Conservation (phyloP, 2,113 vertebrate species). For the Tyrannus savana region DNA sequence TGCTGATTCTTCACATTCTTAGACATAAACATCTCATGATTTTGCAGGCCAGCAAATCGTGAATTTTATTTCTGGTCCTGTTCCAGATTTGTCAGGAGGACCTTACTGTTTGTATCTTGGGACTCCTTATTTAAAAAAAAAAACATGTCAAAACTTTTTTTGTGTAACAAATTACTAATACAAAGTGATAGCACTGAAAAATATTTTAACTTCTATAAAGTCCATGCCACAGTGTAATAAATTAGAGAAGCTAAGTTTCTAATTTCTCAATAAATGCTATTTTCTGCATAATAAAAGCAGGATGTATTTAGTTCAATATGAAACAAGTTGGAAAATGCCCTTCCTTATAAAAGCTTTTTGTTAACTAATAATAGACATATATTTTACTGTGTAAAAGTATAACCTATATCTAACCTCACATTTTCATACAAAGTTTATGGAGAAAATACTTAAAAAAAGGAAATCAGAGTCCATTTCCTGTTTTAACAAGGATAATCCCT, state of each 20-base stretch:
- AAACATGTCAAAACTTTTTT: neutral
- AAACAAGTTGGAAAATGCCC: neutral
- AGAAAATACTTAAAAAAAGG: slow-evolving; percentile 43
- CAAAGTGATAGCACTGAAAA: neutral
- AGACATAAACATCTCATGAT: neutral
- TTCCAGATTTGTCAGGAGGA: neutral
- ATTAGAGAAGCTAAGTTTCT: neutral
- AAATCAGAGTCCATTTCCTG: slow-evolving; percentile 48
- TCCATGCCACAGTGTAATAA: neutral
- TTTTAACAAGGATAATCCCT: slow-evolving; percentile 55
- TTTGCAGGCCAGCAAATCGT: neutral
- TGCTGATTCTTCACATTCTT: neutral
- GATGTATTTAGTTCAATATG: neutral
- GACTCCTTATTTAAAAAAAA: neutral
- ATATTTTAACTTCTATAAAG: neutral
- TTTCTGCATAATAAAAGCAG: neutral
- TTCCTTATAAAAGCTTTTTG: neutral
- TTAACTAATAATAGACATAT: neutral
- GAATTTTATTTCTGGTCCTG: neutral
- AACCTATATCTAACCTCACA: slow-evolving; percentile 39
- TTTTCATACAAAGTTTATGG: slow-evolving; percentile 15
- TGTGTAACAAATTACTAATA: neutral
- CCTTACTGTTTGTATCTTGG: neutral
- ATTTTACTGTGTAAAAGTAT: neutral
- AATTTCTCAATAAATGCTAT: neutral